Conservation (phyloP, 2,888 invertebrate species). For the Leucoptera coffeella region DNA sequence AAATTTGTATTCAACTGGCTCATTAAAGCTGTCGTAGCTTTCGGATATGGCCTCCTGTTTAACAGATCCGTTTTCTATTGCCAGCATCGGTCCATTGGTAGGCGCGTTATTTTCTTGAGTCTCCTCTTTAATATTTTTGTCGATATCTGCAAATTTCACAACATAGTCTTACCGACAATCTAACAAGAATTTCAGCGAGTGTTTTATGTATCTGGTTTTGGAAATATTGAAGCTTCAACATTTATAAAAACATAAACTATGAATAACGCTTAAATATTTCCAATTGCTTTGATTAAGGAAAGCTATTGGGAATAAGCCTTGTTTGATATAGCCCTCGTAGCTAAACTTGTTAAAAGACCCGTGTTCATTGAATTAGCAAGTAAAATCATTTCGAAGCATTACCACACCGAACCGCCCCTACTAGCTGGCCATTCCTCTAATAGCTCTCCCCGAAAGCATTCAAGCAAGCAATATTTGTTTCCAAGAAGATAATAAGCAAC, state of each 20-base stretch:
- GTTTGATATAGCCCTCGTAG: conserved; percentile 32
- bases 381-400: conserved; percentile 31
- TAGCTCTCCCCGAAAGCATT: conserved; percentile 57
- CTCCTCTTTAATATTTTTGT: conserved; percentile 40
- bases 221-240: conserved; percentile 28
- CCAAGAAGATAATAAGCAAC: conserved; percentile 48
- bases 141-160: conserved; percentile 45
- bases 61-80: conserved; percentile 44
- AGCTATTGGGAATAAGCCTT: conserved; percentile 70
- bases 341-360: conserved; percentile 22
- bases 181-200: too few relatives aligned
- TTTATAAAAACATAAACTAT: conserved; percentile 1
- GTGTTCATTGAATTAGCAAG: conserved; percentile 27
- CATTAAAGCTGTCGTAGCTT: conserved; percentile 56
- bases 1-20: conserved; percentile 61
- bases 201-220: too few relatives aligned
- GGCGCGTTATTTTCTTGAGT: conserved; percentile 23
- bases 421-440: conserved; percentile 57
- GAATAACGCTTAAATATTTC: conserved; percentile 40
- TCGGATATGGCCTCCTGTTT: conserved; percentile 43
- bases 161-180: too few relatives aligned
- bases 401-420: conserved; percentile 50
- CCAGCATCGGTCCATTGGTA: conserved; percentile 37
- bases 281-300: conserved; percentile 58
- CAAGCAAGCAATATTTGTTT: conserved; percentile 54